Base-by-base conservation (phyloP, 2,797 vertebrate genomes). In the Pseudopleuronectes americanus region DNA sequence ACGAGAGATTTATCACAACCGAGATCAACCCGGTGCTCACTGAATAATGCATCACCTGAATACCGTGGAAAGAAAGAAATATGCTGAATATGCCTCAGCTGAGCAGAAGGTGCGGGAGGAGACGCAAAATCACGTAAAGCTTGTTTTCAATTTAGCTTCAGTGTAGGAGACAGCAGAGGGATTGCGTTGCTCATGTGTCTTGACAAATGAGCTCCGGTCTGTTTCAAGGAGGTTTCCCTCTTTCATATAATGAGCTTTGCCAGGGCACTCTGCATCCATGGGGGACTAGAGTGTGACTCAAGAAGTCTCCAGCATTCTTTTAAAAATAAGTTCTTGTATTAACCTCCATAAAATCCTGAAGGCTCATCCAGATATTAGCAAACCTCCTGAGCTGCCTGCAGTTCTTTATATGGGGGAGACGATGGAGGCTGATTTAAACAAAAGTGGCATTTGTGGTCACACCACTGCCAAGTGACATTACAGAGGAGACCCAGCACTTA, bases 391-490 rank as follows among this genome's bases (percentile, higher is more conserved):
- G 66, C 61, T 75, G 64, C 71, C 62, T 76, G 58, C 8, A 48
- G 12, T 72, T 62, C 55, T 63, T 52, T 66, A 47, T 64, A 28
- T 22, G 17, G 28, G 24, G 16, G 38, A 68, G 22, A 24, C 74
- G 79, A 88, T 71, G 69, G 77, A 77, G 78, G 76, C 76, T 80
- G 79, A 89, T 88, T 86, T 81, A 84, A 91, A 84, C 78, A 76
- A 74, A 88, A 79, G 73, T 85, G 87, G 84, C 78, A 84, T 82
- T 84, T 87, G 74, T 88, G 84, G 80, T 86, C 88, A 88, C 77
- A 76, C 84, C 83, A 92, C 90, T 88, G 90, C 89, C 86, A 92
- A 93, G 84, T 83, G 89, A 90, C 84, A 54, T 92, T 88, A 86
- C 38, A 80, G 58, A 75, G 45, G 57, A 80, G 76, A 63, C 52